phyloP scores from a whole-genome alignment of 2,797 vertebrate species.

The Gephyroberyx darwinii region DNA sequence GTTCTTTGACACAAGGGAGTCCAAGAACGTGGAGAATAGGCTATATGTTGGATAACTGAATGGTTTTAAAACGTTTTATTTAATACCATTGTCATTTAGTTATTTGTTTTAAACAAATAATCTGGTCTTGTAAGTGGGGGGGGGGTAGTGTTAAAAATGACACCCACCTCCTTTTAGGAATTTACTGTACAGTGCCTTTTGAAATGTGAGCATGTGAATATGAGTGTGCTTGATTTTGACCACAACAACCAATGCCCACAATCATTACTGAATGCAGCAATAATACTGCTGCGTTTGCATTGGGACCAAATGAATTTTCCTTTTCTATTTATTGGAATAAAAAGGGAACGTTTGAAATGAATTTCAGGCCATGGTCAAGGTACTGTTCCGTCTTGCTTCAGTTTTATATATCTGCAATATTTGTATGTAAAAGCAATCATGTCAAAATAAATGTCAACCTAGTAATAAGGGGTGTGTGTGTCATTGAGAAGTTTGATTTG shows the following conservation, averaged over 20 bases:
- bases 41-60: constrained; percentile 3
- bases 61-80: background rate
- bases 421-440: constrained; percentile 39
- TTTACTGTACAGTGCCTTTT: constrained; percentile 58
- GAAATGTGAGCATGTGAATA: constrained; percentile 23
- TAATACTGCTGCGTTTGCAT: constrained; percentile 30
- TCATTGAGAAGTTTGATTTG: background rate
- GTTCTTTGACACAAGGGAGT: constrained; percentile 28
- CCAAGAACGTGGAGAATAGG: background rate
- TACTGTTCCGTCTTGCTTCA: constrained; percentile 44
- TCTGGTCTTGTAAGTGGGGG: background rate
- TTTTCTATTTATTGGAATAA: constrained; percentile 50
- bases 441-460: constrained; percentile 65
- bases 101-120: background rate
- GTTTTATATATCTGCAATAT: constrained; percentile 38
- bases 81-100: background rate
- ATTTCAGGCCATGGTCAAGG: constrained; percentile 19
- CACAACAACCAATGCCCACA: constrained; percentile 5
- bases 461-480: constrained; percentile 10
- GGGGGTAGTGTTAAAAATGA: background rate
- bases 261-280: constrained; percentile 19
- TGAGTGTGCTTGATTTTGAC: constrained; percentile 32
- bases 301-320: constrained; percentile 69
- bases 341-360: constrained; percentile 36
- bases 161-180: constrained; percentile 2